Percentiles rank a stretch among this genome's conserved stretches.
These are phyloP conservation scores for Punctoribates punctum DNA, from an alignment of 2,888 invertebrate genomes.

Conservation along the genomic window DNA sequence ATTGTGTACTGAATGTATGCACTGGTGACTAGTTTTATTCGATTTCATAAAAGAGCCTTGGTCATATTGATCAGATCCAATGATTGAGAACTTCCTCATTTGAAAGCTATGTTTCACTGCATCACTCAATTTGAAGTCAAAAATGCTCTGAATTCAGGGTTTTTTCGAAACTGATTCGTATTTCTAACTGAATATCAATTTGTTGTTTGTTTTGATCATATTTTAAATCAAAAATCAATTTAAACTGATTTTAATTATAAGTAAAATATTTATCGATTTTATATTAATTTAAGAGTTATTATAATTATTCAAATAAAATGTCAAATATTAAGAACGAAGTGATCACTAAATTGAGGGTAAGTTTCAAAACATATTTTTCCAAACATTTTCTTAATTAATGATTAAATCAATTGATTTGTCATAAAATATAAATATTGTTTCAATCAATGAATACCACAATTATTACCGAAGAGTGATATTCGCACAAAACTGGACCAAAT, in stretches of 20 bases:
- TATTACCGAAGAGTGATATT: constrained; percentile 6
- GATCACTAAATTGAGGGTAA: constrained; percentile 21
- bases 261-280: background rate
- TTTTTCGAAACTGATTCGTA: too few relatives aligned
- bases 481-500: constrained; percentile 29
- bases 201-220: background rate
- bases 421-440: background rate
- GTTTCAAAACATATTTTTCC: background rate
- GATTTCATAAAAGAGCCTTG: too few relatives aligned
- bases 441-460: background rate
- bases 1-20: too few relatives aligned
- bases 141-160: background rate
- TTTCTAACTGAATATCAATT: background rate
- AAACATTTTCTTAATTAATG: too few relatives aligned
- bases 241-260: too few relatives aligned
- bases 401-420: too few relatives aligned
- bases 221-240: too few relatives aligned
- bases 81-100: too few relatives aligned
- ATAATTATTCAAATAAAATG: background rate
- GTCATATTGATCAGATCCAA: too few relatives aligned
- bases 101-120: background rate
- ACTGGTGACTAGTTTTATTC: too few relatives aligned
- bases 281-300: background rate
- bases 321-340: constrained; percentile 19
- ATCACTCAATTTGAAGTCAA: background rate